A percentile compares a stretch with the other conserved stretches of the same genome.
phyloP scores from a whole-genome alignment of 2,888 invertebrate species.

The Atrina japonica region DNA sequence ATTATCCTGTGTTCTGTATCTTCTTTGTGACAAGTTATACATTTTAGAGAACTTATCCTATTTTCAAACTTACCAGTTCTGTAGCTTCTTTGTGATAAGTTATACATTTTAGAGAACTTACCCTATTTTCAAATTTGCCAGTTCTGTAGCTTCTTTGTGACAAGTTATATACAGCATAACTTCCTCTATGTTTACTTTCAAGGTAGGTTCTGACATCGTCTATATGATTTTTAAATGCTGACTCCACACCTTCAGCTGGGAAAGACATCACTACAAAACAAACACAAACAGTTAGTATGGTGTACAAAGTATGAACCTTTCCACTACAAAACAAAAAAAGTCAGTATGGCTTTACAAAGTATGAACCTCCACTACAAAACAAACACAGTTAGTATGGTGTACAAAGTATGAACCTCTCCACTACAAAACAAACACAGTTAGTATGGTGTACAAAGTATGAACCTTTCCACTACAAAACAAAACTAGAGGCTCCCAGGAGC shows the following conservation, averaged over 20 bases:
- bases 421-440: constrained; percentile 77
- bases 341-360: not conserved
- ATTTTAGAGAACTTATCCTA: too few relatives aligned
- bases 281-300: not conserved
- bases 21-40: too few relatives aligned
- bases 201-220: constrained; percentile 93
- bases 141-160: constrained; percentile 84
- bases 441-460: not conserved
- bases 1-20: too few relatives aligned
- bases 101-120: too few relatives aligned
- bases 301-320: not conserved
- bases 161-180: constrained; percentile 92
- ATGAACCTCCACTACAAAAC: too few relatives aligned
- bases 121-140: constrained; percentile 82
- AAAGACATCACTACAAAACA: constrained; percentile 90
- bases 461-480: not conserved
- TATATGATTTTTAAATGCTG: constrained; percentile 93
- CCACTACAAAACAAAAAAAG: not conserved
- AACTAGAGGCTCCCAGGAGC: too few relatives aligned
- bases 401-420: constrained; percentile 98
- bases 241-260: constrained; percentile 96
- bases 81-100: too few relatives aligned
- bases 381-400: too few relatives aligned
- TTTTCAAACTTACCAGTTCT: constrained; percentile 82
- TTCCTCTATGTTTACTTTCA: constrained; percentile 86